Evolutionary conservation across 2,113 vertebrate species (phyloP).

Genomic region (Tinamus guttatus): DNA sequence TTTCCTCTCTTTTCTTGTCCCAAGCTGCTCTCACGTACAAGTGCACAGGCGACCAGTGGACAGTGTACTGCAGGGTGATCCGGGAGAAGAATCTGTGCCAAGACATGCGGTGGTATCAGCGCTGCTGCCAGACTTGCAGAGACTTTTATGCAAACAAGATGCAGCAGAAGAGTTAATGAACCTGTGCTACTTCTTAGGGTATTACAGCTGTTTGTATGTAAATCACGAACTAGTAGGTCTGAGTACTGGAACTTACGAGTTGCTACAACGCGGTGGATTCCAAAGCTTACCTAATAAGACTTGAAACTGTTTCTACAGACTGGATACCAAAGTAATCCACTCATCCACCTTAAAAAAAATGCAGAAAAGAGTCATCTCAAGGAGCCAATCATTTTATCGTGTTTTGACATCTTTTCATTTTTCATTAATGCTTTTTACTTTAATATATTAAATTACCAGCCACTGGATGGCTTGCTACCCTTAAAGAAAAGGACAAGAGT

Average conservation of each 20-base stretch:
- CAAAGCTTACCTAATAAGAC: constrained; percentile 75
- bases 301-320: constrained; percentile 78
- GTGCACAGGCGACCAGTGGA: constrained; percentile 94
- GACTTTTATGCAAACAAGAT: constrained; percentile 95
- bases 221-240: constrained; percentile 62
- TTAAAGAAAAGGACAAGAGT: constrained; percentile 55
- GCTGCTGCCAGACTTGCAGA: constrained; percentile 95
- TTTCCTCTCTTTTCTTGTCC: constrained; percentile 44
- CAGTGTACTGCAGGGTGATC: constrained; percentile 92
- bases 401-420: constrained; percentile 46
- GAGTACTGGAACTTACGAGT: constrained; percentile 62
- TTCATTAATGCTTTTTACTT: constrained; percentile 58
- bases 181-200: constrained; percentile 49
- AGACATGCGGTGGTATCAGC: constrained; percentile 97
- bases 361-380: constrained; percentile 52
- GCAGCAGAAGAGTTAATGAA: constrained; percentile 82
- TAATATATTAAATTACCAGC: constrained; percentile 78
- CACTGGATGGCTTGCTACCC: constrained; percentile 82
- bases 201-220: constrained; percentile 64
- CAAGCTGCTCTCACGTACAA: constrained; percentile 95
- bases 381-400: constrained; percentile 33
- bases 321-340: constrained; percentile 75
- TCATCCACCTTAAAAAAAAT: constrained; percentile 46
- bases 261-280: constrained; percentile 62
- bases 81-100: constrained; percentile 94